Percentiles rank a stretch among this genome's conserved stretches.
Conservation (phyloP, 2,797 vertebrate species). For the Muscicapa comitata region DNA sequence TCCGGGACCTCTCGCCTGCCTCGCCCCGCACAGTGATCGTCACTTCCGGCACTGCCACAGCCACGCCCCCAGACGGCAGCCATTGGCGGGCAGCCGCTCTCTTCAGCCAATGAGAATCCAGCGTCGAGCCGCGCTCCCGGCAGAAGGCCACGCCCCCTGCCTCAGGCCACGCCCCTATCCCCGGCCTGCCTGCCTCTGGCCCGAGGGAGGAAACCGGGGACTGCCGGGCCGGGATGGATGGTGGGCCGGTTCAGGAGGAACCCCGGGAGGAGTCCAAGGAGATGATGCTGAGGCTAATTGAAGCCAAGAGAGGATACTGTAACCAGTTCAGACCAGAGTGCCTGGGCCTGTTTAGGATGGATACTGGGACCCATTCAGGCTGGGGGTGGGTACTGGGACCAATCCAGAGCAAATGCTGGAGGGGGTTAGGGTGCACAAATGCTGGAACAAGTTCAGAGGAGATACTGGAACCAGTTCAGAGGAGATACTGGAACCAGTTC, state of each 20-base stretch:
- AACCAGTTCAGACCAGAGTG: too few species aligned
- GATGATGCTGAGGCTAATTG: fast-evolving
- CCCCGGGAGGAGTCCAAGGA: background rate
- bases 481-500: background rate
- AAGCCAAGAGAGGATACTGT: background rate
- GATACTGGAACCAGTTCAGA: background rate
- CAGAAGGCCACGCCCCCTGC: background rate
- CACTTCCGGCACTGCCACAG: background rate
- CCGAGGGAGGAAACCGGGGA: fast-evolving
- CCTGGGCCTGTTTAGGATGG: background rate
- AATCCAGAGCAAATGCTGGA: background rate
- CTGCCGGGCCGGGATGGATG: fast-evolving
- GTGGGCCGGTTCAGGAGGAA: fast-evolving
- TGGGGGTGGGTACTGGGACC: background rate
- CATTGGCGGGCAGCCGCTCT: background rate
- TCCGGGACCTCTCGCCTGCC: background rate
- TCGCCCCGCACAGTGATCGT: background rate
- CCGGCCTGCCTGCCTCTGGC: fast-evolving
- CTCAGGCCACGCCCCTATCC: fast-evolving
- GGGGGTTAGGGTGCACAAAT: fast-evolving
- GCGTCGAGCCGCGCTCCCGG: fast-evolving
- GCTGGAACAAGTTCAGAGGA: background rate
- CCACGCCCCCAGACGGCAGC: background rate
- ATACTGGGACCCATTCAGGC: background rate
- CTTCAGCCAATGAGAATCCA: background rate